Base-by-base conservation (phyloP, 2,888 invertebrate genomes). In the Chalcosyrphus nemorum region DNA sequence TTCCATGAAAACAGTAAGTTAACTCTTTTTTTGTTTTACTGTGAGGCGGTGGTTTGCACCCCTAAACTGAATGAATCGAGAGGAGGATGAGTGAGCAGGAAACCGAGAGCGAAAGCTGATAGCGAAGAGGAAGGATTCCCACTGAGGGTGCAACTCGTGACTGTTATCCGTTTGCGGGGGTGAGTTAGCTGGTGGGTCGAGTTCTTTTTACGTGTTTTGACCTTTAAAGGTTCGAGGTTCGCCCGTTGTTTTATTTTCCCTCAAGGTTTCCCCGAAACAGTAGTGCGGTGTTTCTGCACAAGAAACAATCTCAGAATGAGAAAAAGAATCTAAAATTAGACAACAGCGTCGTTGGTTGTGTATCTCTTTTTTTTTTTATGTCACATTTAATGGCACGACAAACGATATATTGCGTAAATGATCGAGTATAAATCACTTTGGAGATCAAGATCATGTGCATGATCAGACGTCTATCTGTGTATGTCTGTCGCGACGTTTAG, bases 371-470 rank as follows among this genome's bases (percentile, higher is more conserved):
- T 56, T 50, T 29, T 41, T 71, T 52, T 45, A 19, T 59, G 21
- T 50, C 38, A 50, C 43, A 59, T 47, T 38, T 38, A 50, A 59
- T 71, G 59, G 50, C 59, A 17, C 9, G 1, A n/a, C 13, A 17
- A 24, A 29, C 9, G 47, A 27, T 63, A 27, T 63, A 57, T 75
- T 81, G 61, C 81, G 68, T 75, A 68, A 70, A 68, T 63, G 38
- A 63, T 70, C 56, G 68, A 56, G 35, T 68, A 61, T 75, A 75
- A 81, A 75, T 75, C 75, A 56, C 61, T 56, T 63, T 38, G 45
- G 71, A 56, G 75, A 81, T 81, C 81, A 81, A 81, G 75, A 81
- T 81, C 81, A 75, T 81, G 81, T 75, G 75, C 75, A 75, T 24
- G 71, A 71, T 50, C 50, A 50, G 59, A 21, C 41, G 19, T 19